phyloP scores from a whole-genome alignment of 2,113 vertebrate genomes.

The Anoura caudifer region DNA sequence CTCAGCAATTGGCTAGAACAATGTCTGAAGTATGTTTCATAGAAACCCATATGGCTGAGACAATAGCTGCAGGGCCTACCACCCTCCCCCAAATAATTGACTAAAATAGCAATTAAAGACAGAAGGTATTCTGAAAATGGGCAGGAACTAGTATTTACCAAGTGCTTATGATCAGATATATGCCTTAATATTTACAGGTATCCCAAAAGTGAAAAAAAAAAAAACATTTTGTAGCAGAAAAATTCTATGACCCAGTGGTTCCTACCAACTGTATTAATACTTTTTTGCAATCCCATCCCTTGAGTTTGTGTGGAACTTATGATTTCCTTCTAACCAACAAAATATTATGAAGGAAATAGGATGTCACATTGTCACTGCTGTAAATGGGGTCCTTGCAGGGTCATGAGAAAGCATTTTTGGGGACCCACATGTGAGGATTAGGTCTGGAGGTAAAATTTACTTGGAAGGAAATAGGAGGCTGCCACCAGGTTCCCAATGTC shows the following conservation, averaged over 20 bases:
- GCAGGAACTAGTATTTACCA: background rate
- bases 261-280: background rate
- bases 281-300: background rate
- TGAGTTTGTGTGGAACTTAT: background rate
- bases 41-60: background rate
- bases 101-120: background rate
- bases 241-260: background rate
- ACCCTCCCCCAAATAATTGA: background rate
- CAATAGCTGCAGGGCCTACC: background rate
- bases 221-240: background rate
- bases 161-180: background rate
- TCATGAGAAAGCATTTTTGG: too few relatives aligned
- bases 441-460: too few relatives aligned
- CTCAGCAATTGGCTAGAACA: background rate
- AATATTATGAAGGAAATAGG: background rate
- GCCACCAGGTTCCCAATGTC: too few relatives aligned
- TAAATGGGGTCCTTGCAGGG: too few relatives aligned
- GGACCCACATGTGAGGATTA: too few relatives aligned
- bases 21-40: background rate
- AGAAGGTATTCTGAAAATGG: background rate
- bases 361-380: background rate
- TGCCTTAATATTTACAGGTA: background rate
- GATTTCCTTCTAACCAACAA: background rate
- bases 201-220: background rate
- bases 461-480: too few relatives aligned